Evolutionary conservation across 2,888 invertebrate genomes (phyloP).

Genomic region (Bombylius discolor): DNA sequence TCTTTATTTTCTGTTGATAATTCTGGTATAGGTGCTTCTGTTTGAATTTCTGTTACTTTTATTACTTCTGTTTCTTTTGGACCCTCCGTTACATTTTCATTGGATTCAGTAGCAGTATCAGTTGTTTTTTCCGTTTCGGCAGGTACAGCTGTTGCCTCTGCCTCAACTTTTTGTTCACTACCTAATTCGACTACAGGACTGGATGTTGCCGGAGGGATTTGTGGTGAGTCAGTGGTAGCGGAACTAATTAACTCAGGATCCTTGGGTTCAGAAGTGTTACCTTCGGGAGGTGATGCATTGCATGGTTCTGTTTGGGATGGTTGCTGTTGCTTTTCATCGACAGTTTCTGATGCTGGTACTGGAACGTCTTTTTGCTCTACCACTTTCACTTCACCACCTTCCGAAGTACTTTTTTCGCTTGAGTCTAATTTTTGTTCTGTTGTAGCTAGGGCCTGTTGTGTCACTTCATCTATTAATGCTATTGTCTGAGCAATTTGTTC

Average conservation of each 20-base stretch:
- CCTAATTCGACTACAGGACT: slow-evolving; percentile 2
- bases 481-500: slow-evolving; percentile 13
- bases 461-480: slow-evolving; percentile 12
- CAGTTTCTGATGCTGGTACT: neutral
- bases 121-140: neutral
- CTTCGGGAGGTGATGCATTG: slow-evolving; percentile 9
- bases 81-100: neutral
- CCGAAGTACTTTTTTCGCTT: neutral
- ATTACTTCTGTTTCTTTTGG: neutral
- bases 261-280: slow-evolving; percentile 3
- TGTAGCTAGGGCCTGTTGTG: slow-evolving; percentile 7
- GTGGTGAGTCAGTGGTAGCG: slow-evolving; percentile 3
- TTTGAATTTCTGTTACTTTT: neutral
- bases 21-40: neutral
- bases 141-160: neutral
- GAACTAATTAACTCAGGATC: slow-evolving; percentile 6
- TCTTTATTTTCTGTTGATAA: neutral
- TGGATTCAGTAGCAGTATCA: neutral
- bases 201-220: slow-evolving; percentile 7
- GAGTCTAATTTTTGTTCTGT: neutral
- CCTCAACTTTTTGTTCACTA: neutral
- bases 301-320: neutral
- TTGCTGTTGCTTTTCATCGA: neutral
- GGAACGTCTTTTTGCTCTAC: neutral
- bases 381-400: too few relatives aligned